Base-by-base conservation (phyloP, 2,113 vertebrate genomes). In the Forbesichthys papilliferus region DNA sequence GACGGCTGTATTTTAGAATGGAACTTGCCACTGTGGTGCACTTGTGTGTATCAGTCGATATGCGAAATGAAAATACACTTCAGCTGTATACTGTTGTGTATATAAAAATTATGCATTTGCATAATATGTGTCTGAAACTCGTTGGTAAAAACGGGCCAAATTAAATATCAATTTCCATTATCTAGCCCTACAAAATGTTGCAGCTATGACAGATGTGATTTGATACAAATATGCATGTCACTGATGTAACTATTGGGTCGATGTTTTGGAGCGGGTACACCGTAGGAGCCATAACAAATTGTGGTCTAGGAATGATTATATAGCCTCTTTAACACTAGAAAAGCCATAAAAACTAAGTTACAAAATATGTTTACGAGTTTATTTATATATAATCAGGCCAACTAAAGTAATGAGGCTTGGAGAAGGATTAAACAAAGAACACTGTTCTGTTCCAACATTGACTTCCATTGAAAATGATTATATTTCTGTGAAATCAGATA, bases 201-300 rank as follows among this genome's bases (percentile, higher is more conserved):
- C 48, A 36, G 82, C 67, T 72, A 83, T 83, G 84, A 88, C 84
- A 48, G 83, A 86, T 76, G 75, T 69, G 79, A 87, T 88, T 84
- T 78, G 83, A 71, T 69, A 65, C 33, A 48, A 82, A 77, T 64
- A 34, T 70, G 74, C 71, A 68, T 77, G 81, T 84, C 62, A 79
- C 27, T 71, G 76, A 9, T 56, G 54, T 27, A 20, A 56, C 54
- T 56, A 18, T 1, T 56, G 18, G 54, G 16, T 56, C 82, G 85
- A 84, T 86, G 36, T 5, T 42, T 42, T 42, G 7, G 5, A 42
- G 36, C 5, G 4, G 36, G 36, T 42, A 7, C 36, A 42, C 36
- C 7, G 3, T 7, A 42, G 36, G 36, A 5, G 27, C 2, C 3
- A 8, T 5, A 6, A 8, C 36, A 42, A 42, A 42, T 42, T 42